Conservation (phyloP, 1,140 invertebrate genomes). For the Drosophila pachea region DNA sequence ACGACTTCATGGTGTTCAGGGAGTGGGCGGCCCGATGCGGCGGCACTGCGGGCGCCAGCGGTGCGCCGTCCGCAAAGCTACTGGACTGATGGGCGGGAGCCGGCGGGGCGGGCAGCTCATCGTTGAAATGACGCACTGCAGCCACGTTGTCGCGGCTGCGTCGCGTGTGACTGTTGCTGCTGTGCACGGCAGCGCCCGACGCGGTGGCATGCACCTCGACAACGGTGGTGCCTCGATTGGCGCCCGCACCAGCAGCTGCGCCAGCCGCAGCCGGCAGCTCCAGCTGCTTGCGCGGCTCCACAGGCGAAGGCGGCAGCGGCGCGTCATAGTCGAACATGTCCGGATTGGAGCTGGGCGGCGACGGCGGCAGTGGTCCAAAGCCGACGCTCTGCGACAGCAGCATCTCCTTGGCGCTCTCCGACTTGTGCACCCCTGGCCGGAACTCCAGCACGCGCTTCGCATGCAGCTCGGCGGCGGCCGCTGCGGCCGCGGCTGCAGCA, state of each 20-base stretch:
- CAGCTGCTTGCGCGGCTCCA: constrained; percentile 55
- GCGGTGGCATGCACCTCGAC: constrained; percentile 70
- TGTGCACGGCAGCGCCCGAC: constrained; percentile 57
- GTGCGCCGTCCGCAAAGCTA: constrained; percentile 42
- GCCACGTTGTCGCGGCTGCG: constrained; percentile 68
- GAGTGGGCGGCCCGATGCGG: constrained; percentile 83
- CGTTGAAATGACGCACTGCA: constrained; percentile 64
- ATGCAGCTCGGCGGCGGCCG: constrained; percentile 56
- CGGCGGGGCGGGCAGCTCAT: constrained; percentile 66
- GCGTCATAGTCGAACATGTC: constrained; percentile 80
- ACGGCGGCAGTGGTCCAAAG: constrained; percentile 78
- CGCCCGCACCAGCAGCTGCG: constrained; percentile 4
- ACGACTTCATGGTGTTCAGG: constrained; percentile 86
- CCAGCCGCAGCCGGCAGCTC: constrained; percentile 81
- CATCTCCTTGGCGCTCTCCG: constrained; percentile 85
- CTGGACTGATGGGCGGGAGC: constrained; percentile 55
- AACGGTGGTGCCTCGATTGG: constrained; percentile 60
- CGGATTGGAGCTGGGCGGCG: constrained; percentile 73
- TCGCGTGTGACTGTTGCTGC: constrained; percentile 59
- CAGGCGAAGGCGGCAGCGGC: constrained; percentile 89
- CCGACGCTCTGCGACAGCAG: constrained; percentile 79
- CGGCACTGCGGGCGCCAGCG: constrained; percentile 82
- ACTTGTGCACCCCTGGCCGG: constrained; percentile 83
- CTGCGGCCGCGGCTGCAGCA: constrained; percentile 23
- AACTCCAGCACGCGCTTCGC: constrained; percentile 74